Percentiles rank a stretch among this genome's conserved stretches.
phyloP scores from a whole-genome alignment of 2,113 vertebrate genomes.

The Solea senegalensis region DNA sequence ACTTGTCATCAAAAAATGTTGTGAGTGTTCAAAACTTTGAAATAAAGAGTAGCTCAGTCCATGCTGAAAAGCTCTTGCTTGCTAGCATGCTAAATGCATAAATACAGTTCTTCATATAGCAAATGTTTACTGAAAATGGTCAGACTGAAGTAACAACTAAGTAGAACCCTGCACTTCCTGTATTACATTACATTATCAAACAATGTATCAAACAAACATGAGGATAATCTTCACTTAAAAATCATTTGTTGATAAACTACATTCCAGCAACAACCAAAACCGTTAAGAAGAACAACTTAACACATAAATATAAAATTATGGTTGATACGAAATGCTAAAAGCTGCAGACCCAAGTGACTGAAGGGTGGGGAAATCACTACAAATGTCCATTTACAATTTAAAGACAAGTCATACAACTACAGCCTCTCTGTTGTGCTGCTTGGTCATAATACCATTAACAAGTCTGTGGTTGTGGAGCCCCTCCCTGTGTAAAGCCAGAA shows the following conservation, averaged over 20 bases:
- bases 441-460: conserved; percentile 30
- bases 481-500: conserved; percentile 48
- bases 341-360: not conserved
- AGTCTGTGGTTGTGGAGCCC: conserved; percentile 35
- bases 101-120: not conserved
- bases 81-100: not conserved
- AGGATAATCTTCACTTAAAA: not conserved
- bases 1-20: not conserved
- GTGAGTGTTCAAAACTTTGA: not conserved
- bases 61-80: not conserved
- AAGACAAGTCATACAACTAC: conserved; percentile 6
- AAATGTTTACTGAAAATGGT: not conserved
- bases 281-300: too few relatives aligned
- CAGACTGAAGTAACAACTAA: not conserved
- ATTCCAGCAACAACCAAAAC: not conserved
- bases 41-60: not conserved
- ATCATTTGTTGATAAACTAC: not conserved
- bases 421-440: conserved; percentile 4
- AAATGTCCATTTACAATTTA: not conserved
- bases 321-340: not conserved
- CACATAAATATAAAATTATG: not conserved
- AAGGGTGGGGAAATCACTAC: too few relatives aligned
- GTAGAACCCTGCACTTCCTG: not conserved
- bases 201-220: not conserved
- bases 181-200: too few relatives aligned